A percentile compares a stretch with the other conserved stretches of the same genome.
Evolutionary conservation across 2,113 vertebrate genomes (phyloP).

Genomic region (Genyomyrus donnyi): DNA sequence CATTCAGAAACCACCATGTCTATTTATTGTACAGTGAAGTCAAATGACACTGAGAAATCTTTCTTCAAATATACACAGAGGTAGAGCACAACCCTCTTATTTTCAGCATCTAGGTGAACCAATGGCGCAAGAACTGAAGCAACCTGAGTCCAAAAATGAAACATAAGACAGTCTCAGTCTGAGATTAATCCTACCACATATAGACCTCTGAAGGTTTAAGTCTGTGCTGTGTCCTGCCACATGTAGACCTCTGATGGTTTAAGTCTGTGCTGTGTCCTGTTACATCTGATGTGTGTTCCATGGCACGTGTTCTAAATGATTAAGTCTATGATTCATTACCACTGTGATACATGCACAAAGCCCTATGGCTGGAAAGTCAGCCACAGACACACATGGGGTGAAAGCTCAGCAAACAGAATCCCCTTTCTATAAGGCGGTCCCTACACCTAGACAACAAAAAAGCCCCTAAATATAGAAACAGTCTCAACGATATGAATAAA

Average conservation of each 20-base stretch:
- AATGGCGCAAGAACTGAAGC: background rate
- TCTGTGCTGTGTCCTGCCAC: background rate
- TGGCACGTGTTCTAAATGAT: background rate
- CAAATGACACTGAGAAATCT: background rate
- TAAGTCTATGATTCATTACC: background rate
- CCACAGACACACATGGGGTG: background rate
- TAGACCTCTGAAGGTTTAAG: background rate
- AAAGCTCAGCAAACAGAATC: background rate
- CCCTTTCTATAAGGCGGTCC: background rate
- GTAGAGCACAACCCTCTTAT: background rate
- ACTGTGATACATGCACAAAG: background rate
- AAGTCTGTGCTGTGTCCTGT: background rate
- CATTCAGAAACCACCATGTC: background rate
- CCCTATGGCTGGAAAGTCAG: background rate
- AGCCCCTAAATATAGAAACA: slow-evolving; percentile 17
- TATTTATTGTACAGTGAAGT: background rate
- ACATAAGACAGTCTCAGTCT: background rate
- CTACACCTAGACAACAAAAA: slow-evolving; percentile 4
- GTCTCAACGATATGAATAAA: slow-evolving; percentile 40
- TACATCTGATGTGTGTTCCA: background rate
- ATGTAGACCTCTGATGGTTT: background rate
- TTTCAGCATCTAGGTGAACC: background rate
- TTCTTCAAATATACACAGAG: background rate
- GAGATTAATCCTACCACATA: background rate
- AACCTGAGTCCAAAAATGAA: background rate